Base-by-base conservation (phyloP, 2,888 invertebrate genomes). In the Carterocephalus palaemon region DNA sequence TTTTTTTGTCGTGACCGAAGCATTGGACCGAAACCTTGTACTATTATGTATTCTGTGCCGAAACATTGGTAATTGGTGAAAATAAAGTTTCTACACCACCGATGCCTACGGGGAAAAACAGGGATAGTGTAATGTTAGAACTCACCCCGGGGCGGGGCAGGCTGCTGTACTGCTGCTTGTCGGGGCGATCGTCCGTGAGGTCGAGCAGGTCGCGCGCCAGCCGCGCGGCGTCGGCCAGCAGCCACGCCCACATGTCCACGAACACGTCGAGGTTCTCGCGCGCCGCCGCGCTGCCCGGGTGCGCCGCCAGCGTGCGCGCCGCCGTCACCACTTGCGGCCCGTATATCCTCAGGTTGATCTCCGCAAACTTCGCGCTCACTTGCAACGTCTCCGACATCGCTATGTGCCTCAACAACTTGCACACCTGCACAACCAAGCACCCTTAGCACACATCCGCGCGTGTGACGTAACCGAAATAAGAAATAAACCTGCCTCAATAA, bases 261-360 rank as follows among this genome's bases (percentile, higher is more conserved):
- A 97, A 97, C 54, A 96, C 96, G 84, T 98, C 98, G 39, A 98
- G 90, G 87, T 99, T 99, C 75, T 99, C 99, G 68, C 97, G 93
- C 53, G 98, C 97, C 56, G 98, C 97, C 77, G 97, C 94, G 75
- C 97, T 97, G 51, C 92, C 92, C 3, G 98, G 96, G 86, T 97
- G 94, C 60, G 94, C 91, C 48, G 96, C 95, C 51, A 99, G 82
- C 33, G 97, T 96, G 64, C 97, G 93, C 47, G 98, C 95, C 26
- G 99, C 97, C 42, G 96, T 95, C 58, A 98, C 92, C 39, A 95
- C 93, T 91, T 98, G 95, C 23, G 98, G 97, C 36, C 98, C 97
- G 75, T 98, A 96, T 74, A 97, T 95, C 75, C 96, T 90, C 62
- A 99, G 88, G 85, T 97, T 97, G 62, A 96, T 95, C 82, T 99